phyloP scores from a whole-genome alignment of 2,888 invertebrate genomes.

The Luffia ferchaultella region DNA sequence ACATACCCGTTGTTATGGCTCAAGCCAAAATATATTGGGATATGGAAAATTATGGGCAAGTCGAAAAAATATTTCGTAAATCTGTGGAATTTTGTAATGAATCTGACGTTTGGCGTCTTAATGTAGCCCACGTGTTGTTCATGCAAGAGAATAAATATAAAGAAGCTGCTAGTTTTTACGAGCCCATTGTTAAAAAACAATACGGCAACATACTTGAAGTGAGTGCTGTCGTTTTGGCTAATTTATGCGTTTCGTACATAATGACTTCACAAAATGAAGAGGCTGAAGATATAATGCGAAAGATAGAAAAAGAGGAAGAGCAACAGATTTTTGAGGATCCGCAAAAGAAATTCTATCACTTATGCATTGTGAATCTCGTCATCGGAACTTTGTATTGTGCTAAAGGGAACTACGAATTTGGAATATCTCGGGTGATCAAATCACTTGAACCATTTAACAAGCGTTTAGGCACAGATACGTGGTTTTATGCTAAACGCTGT shows the following conservation, averaged over 20 bases:
- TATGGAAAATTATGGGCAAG: slow-evolving; percentile 92
- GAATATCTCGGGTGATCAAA: slow-evolving; percentile 96
- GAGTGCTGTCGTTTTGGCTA: slow-evolving; percentile 97
- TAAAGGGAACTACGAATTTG: slow-evolving; percentile 99
- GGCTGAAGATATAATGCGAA: slow-evolving; percentile 98
- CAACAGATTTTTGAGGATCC: slow-evolving; percentile 90
- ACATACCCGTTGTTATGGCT: slow-evolving; percentile 98
- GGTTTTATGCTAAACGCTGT: slow-evolving; percentile 97
- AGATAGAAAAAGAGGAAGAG: slow-evolving; percentile 98
- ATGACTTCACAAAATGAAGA: slow-evolving; percentile 99
- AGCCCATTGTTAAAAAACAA: slow-evolving; percentile 95
- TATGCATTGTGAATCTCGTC: slow-evolving; percentile 98
- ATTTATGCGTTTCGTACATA: slow-evolving; percentile 98
- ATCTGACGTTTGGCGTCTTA: slow-evolving; percentile 95
- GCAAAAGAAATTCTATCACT: slow-evolving; percentile 92
- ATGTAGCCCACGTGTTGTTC: slow-evolving; percentile 98
- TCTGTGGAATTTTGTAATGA: slow-evolving; percentile 98
- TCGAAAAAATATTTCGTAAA: slow-evolving; percentile 96
- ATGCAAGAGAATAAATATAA: slow-evolving; percentile 99
- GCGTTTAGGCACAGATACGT: slow-evolving; percentile 96
- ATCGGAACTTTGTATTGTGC: slow-evolving; percentile 98
- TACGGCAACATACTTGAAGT: slow-evolving; percentile 94
- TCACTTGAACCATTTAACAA: slow-evolving; percentile 94
- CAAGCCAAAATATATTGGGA: slow-evolving; percentile 99
- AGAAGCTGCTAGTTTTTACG: slow-evolving; percentile 97